phyloP scores from a whole-genome alignment of 2,113 vertebrate genomes.

The Abramis brama region DNA sequence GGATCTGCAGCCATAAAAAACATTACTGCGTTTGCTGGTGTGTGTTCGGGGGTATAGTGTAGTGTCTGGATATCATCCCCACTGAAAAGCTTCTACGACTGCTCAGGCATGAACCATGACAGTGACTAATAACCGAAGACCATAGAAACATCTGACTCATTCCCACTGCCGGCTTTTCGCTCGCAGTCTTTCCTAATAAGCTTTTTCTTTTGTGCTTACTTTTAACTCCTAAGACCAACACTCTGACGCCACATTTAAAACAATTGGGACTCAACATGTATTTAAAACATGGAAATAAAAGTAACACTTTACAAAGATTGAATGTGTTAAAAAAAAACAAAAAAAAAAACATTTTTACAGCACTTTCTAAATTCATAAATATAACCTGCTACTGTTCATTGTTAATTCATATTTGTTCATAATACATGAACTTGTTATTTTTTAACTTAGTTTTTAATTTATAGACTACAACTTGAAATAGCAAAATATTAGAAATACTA shows the following conservation, averaged over 20 bases:
- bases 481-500: no score
- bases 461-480: no score
- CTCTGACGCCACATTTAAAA: not conserved
- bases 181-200: conserved; percentile 3
- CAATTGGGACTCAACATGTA: no score
- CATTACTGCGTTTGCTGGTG: not conserved
- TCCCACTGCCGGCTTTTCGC: not conserved
- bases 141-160: not conserved
- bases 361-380: not conserved
- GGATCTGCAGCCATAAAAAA: not conserved
- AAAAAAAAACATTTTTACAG: not conserved
- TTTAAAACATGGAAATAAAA: not conserved
- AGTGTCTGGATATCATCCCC: conserved; percentile 17
- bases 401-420: not conserved
- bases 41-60: conserved; percentile 25
- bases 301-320: not conserved
- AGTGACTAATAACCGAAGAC: conserved; percentile 23
- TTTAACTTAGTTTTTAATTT: no score
- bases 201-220: not conserved
- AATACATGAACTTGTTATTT: not conserved
- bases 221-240: not conserved
- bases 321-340: not conserved
- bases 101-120: conserved; percentile 21
- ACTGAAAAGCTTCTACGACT: conserved; percentile 20
- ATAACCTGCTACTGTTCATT: not conserved